phyloP scores from a whole-genome alignment of 1,140 invertebrate genomes.

The Teleopsis dalmanni region DNA sequence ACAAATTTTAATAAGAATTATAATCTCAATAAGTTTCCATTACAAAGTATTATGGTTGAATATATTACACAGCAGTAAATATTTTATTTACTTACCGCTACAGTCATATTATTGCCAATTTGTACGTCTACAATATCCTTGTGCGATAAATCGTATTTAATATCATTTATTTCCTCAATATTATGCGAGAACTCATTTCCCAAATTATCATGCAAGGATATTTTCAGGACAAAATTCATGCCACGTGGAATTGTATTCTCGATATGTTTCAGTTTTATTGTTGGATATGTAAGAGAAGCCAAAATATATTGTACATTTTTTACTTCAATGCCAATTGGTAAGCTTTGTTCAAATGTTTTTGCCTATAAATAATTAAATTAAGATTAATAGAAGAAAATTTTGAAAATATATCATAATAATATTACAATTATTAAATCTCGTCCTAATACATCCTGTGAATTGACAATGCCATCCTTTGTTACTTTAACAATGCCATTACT shows the following conservation, averaged over 20 bases:
- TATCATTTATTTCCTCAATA: constrained; percentile 34
- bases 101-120: constrained; percentile 39
- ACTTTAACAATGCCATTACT: constrained; percentile 48
- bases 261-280: constrained; percentile 29
- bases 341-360: constrained; percentile 34
- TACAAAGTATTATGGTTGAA: too few relatives aligned
- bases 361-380: constrained; percentile 15
- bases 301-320: constrained; percentile 43
- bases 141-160: constrained; percentile 38
- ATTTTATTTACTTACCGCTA: constrained; percentile 36
- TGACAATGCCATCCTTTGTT: constrained; percentile 51
- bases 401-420: constrained; percentile 7
- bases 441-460: constrained; percentile 51
- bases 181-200: constrained; percentile 44
- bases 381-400: not conserved
- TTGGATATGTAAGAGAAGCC: constrained; percentile 28
- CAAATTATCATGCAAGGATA: constrained; percentile 41
- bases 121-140: constrained; percentile 40
- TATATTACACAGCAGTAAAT: too few relatives aligned
- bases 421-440: constrained; percentile 54
- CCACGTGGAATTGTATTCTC: constrained; percentile 38
- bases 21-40: too few relatives aligned
- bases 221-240: constrained; percentile 40
- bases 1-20: too few relatives aligned
- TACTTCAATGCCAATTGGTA: constrained; percentile 40